Evolutionary conservation across 2,113 vertebrate species (phyloP).

Genomic region (Syngnathus typhle): DNA sequence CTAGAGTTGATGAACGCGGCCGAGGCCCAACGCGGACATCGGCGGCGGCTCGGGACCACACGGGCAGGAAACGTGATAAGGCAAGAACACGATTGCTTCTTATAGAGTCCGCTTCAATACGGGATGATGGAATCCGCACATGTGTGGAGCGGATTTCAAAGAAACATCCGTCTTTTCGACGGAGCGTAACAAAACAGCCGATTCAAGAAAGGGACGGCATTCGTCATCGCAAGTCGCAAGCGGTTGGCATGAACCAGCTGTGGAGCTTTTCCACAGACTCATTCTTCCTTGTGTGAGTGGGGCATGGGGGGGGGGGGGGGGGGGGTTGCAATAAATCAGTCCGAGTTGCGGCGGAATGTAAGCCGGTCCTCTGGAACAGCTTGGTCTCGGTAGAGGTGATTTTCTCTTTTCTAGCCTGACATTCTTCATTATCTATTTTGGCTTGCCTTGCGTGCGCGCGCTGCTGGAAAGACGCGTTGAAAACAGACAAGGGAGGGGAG

Average conservation of each 20-base stretch:
- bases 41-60: conserved; percentile 30
- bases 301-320: conserved; percentile 9
- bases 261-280: conserved; percentile 62
- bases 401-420: conserved; percentile 63
- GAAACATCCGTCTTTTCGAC: conserved; percentile 66
- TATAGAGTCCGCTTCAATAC: conserved; percentile 23
- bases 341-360: conserved; percentile 59
- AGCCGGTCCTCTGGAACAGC: conserved; percentile 60
- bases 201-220: conserved; percentile 67
- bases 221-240: conserved; percentile 71
- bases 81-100: conserved; percentile 29
- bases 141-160: conserved; percentile 57
- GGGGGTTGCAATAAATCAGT: conserved; percentile 70
- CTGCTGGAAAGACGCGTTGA: conserved; percentile 50
- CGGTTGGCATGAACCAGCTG: conserved; percentile 74
- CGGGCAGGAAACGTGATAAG: conserved; percentile 59
- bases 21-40: conserved; percentile 56
- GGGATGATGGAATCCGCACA: conserved; percentile 44
- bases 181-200: conserved; percentile 65
- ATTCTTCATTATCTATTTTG: conserved; percentile 69
- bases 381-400: conserved; percentile 64
- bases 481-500: conserved; percentile 37
- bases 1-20: conserved; percentile 64
- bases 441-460: conserved; percentile 54
- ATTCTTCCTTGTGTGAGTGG: conserved; percentile 37